Evolutionary conservation across 2,797 vertebrate species (phyloP), one percentile per base, ranked within the genome.

Genomic region (Sarcoramphus papa): DNA sequence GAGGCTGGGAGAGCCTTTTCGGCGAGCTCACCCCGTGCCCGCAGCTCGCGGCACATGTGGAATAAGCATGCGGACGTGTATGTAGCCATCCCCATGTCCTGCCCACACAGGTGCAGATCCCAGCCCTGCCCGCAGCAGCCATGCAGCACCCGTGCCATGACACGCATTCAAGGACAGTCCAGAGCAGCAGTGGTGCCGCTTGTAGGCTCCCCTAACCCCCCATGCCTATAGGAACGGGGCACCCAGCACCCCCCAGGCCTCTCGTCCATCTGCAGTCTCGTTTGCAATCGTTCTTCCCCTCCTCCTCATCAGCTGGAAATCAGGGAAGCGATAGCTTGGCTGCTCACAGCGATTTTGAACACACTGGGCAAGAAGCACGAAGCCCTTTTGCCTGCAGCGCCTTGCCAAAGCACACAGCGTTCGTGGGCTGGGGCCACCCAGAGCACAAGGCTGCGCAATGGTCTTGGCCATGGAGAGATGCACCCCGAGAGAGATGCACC

Each of bases 11-110:
- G 24, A 27, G 47, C 53, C 13, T 53, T 67, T 87, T 24, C 1
- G 7, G 45, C 2, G 2, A 23, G 69, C 45, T 56, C 45, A 3
- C 40, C 37, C 59, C n/a, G 1, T 2, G 41, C 50, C 60, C 8
- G 59, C 43, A 59, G 79, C 87, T 43, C 50, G 4, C 0, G 15
- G 33, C 43, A 35, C 7, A 0, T 0, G 3, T 14, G 63, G 41
- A 48, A 60, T 7, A 5, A 57, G 18, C 16, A 2, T 0, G 22
- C 3, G 31, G 56, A 33, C 10, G 6, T 0, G 33, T 8, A 3
- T 6, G 67, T 6, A 35, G 45, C n/a, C 1, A 1, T 27, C n/a
- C 14, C 35, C 56, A 0, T 0, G 19, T 27, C 72, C 67, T 13
- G 40, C 33, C 3, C 20, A 14, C 12, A 2, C 22, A 1, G 60